Evolutionary conservation across 1,140 invertebrate species (phyloP), one percentile per base, ranked within the genome.

Genomic region (Drosophila sechellia): DNA sequence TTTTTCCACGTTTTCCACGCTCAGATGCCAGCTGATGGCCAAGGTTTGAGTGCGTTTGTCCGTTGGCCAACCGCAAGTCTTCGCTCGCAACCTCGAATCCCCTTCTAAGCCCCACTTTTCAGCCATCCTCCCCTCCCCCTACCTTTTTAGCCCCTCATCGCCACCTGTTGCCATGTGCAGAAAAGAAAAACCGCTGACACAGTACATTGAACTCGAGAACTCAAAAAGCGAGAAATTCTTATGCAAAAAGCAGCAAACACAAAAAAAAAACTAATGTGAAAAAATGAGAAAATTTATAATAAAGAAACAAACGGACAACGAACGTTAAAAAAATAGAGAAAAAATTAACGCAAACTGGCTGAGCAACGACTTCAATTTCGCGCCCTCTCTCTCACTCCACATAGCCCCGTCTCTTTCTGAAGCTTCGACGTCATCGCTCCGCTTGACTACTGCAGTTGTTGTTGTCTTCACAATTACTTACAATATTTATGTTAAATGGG

Each of bases 401-500:
- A 2, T 35, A 5, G 13, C 1, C 1, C 22, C n/a, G 3, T 56
- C 39, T 56, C 54, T 43, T 27, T 49, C n/a, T 49, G 54, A 35
- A 20, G 53, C 63, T 49, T 43, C 49, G 53, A 59, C 60, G 68
- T 73, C 70, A 72, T 72, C 70, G 42, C 50, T 27, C 34, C 35
- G 48, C 42, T 55, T 1, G 6, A 35, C 10, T 75, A 27, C 72
- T 55, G 65, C 27, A 40, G 50, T 63, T 61, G 49, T 52, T 57
- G 81, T 60, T 40, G 63, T 68, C 71, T 65, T 75, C 65, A 77
- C 80, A 89, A 90, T 89, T 90, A 90, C 85, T 80, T 68, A 89
- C 72, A 84, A 89, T 87, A 86, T 86, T 86, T 84, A 84, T 87
- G 83, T 77, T 86, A 83, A 86, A 87, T 87, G 84, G 57, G 50